A percentile compares a stretch with the other conserved stretches of the same genome.
Conservation (phyloP, 2,113 vertebrate species). For the Aramus guarauna region DNA sequence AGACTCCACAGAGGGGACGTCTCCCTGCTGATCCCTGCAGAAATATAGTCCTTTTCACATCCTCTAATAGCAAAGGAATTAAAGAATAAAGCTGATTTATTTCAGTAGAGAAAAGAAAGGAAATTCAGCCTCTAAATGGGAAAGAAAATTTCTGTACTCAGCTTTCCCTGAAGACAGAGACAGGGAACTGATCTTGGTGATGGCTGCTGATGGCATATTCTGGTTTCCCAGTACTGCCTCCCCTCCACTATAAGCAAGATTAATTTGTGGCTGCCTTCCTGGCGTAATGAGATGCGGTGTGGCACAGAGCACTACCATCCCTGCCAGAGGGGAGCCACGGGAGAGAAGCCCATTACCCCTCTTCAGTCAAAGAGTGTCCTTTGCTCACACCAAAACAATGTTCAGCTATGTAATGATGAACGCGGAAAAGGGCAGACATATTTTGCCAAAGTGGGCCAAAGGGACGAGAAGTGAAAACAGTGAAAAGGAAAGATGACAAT, state of each 20-base stretch:
- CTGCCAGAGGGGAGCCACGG: neutral
- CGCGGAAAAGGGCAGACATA: neutral
- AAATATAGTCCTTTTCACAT: neutral
- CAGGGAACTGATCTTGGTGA: neutral
- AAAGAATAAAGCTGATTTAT: constrained; percentile 12
- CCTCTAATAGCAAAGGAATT: neutral
- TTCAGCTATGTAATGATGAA: neutral
- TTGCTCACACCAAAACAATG: neutral
- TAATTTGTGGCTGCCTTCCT: neutral
- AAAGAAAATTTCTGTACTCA: neutral
- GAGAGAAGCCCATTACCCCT: neutral
- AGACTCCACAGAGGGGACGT: neutral
- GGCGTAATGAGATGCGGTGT: neutral
- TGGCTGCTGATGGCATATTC: neutral
- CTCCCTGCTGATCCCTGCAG: neutral
- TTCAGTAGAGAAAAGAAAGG: neutral
- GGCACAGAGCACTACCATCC: neutral
- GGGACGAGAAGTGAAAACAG: neutral
- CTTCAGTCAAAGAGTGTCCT: neutral
- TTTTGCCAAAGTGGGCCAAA: neutral
- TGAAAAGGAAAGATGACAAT: neutral
- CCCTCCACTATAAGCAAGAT: neutral
- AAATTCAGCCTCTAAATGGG: neutral
- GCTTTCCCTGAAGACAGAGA: neutral
- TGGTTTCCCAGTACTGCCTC: neutral